Evolutionary conservation across 2,888 invertebrate genomes (phyloP).

Genomic region (Tenthredo distinguenda): DNA sequence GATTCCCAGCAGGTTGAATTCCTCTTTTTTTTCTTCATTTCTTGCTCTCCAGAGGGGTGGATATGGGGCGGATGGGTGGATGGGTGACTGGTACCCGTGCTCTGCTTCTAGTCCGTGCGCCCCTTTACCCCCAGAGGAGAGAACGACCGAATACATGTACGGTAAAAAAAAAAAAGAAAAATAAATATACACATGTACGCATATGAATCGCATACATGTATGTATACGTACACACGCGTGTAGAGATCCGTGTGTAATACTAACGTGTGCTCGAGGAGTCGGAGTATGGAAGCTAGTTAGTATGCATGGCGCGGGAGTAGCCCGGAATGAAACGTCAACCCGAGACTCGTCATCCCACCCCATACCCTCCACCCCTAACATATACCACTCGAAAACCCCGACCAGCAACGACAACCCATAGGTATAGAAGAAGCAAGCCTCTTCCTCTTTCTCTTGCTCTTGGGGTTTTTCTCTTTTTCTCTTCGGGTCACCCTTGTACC

Average conservation of each 20-base stretch:
- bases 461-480: neutral
- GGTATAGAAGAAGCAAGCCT: neutral
- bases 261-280: neutral
- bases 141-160: neutral
- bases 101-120: neutral
- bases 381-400: conserved; percentile 1
- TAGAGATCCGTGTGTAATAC: neutral
- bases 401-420: neutral
- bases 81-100: conserved; percentile 32
- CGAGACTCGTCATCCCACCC: conserved; percentile 75
- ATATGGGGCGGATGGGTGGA: neutral
- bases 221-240: too few species aligned
- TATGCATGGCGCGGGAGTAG: conserved; percentile 77
- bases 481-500: neutral
- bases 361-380: neutral
- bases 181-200: too few species aligned
- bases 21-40: conserved; percentile 56
- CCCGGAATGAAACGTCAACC: conserved; percentile 77
- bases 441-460: neutral
- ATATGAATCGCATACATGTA: too few species aligned
- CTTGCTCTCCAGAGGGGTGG: conserved; percentile 53
- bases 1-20: conserved; percentile 6
- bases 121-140: neutral
- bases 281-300: conserved; percentile 70
- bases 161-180: neutral